These are phyloP conservation scores for Heterodera filipjevi DNA, from an alignment of 2,888 invertebrate species.

Conservation along the genomic window DNA sequence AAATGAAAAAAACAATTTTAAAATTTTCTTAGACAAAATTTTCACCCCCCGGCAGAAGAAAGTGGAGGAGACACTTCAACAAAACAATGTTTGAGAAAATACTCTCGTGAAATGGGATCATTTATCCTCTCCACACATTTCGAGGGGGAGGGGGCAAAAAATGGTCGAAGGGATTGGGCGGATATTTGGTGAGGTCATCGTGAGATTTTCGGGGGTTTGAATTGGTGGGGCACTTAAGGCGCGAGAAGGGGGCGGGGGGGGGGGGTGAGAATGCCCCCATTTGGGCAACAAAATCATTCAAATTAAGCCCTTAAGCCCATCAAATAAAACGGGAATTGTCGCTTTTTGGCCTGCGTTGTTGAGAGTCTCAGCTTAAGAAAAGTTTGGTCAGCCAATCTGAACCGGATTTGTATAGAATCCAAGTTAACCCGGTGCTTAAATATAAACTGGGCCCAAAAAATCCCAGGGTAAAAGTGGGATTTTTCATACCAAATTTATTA, in stretches of 20 bases:
- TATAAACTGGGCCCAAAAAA: no score
- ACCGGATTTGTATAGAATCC: no score
- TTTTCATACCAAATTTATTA: no score
- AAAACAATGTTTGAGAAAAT: not conserved
- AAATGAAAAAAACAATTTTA: no score
- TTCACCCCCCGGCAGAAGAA: no score
- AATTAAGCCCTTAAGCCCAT: not conserved
- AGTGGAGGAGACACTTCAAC: no score
- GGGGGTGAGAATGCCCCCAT: constrained; percentile 10
- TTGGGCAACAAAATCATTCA: not conserved
- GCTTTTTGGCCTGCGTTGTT: no score
- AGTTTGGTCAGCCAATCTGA: no score
- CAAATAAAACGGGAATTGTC: no score
- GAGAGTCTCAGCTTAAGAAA: no score
- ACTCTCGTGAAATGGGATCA: not conserved
- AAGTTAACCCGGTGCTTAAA: no score
- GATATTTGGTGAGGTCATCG: constrained; percentile 5
- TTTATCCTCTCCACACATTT: not conserved
- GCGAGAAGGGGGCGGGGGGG: not conserved
- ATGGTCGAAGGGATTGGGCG: not conserved
- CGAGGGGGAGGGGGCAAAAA: not conserved
- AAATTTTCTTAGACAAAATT: not conserved
- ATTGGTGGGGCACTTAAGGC: not conserved
- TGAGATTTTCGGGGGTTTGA: not conserved
- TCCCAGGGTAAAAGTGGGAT: no score